Evolutionary conservation across 2,797 vertebrate species (phyloP), one percentile per base, ranked within the genome.

Genomic region (Triplophysa yarkandensis): DNA sequence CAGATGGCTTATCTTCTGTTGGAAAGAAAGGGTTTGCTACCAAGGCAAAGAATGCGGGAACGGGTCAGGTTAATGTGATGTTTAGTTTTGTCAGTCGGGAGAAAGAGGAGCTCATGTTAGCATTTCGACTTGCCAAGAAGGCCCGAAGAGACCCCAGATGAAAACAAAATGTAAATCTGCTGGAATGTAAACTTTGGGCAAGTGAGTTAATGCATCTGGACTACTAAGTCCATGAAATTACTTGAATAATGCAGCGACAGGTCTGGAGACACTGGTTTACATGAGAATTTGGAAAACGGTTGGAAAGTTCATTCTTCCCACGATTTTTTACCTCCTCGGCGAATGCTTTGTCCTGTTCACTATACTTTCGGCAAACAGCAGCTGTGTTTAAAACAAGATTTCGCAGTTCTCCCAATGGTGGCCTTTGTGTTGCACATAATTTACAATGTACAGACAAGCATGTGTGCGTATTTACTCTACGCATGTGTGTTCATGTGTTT

Each of bases 321-420:
- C 17, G 43, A 10, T 39, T 3, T 25, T 55, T 25, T 54, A 41
- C 44, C 50, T 73, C 27, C n/a, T 54, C 54, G 23, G 54, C n/a
- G 10, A 41, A 74, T 43, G 0, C 61, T 44, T 34, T 27, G 6
- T 54, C 71, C 71, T 57, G 36, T 57, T 30, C 61, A 55, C 14
- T 32, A 5, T 44, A 44, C 48, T 55, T 34, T 64, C 58, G 62
- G 50, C 11, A 62, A 23, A 32, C 71, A 65, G 71, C 71, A 74
- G 71, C 61, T 74, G 71, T 74, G 71, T 66, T 74, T 65, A 74
- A 65, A 52, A 72, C 21, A 34, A 9, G 2, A 32, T 74, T 74
- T 74, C 61, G 54, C 61, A 74, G 61, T 28, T 66, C 36, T 43
- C 25, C 6, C 36, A 74, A n/a, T 34, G 61, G 34, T 23, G 4